Percentiles rank a stretch among this genome's conserved stretches.
Conservation (phyloP, 35 echinoderm and acorn worm species). For the Diadema setosum region DNA sequence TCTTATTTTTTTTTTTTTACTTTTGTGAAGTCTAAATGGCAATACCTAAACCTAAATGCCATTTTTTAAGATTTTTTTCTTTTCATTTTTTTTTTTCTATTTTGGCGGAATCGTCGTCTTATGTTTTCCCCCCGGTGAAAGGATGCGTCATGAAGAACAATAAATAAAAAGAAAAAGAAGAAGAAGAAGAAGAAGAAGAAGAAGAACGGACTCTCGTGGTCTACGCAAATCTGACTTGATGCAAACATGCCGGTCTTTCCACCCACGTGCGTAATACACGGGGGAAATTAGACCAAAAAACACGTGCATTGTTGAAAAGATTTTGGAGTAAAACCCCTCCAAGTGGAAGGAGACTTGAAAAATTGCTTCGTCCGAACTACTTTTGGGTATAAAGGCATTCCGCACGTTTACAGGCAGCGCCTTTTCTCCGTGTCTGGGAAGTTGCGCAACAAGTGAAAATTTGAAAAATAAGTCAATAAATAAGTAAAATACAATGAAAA, state of each 20-base stretch:
- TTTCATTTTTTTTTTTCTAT: neutral
- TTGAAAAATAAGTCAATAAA: no score
- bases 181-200: neutral
- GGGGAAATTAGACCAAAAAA: slow-evolving; percentile 11
- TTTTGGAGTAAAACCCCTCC: no score
- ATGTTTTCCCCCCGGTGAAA: no score
- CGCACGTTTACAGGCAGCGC: no score
- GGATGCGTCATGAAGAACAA: neutral
- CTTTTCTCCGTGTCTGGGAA: no score
- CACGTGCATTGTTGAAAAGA: slow-evolving; percentile 5
- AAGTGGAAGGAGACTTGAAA: no score
- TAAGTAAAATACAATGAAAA: no score
- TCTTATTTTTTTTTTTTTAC: no score
- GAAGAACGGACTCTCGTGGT: neutral
- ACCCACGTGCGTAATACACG: neutral
- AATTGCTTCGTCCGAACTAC: no score
- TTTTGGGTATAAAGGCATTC: no score
- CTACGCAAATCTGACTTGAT: neutral
- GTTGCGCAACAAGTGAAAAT: no score
- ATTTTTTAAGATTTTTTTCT: neutral
- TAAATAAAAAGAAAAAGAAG: neutral
- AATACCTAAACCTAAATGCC: neutral
- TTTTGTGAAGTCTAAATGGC: neutral
- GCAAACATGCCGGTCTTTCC: neutral
- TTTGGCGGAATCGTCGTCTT: neutral